Conservation (phyloP, 2,797 vertebrate species). For the Poecilia picta region DNA sequence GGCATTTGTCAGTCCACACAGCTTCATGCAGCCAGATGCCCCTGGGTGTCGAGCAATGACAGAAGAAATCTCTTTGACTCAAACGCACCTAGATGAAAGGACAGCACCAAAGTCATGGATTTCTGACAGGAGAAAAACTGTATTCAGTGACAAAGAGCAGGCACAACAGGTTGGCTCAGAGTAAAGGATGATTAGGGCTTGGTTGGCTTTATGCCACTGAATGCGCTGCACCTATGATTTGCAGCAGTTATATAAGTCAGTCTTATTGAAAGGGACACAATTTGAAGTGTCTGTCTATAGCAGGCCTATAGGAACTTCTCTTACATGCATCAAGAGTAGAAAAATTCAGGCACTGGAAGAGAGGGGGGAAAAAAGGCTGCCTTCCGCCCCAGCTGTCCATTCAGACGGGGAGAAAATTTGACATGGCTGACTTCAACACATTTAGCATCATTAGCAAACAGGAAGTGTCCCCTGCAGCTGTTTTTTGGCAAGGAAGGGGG, state of each 20-base stretch:
- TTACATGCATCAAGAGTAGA: constrained; percentile 30
- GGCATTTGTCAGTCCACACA: constrained; percentile 72
- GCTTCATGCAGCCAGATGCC: constrained; percentile 54
- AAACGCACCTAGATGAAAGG: constrained; percentile 67
- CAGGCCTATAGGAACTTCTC: constrained; percentile 40
- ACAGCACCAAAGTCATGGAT: constrained; percentile 56
- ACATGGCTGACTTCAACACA: constrained; percentile 85
- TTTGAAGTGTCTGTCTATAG: constrained; percentile 46
- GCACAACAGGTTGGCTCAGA: constrained; percentile 71
- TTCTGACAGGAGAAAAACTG: constrained; percentile 56
- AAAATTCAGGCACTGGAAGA: constrained; percentile 28
- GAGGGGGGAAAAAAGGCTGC: constrained; percentile 45
- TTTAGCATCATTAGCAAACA: constrained; percentile 87
- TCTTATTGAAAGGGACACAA: constrained; percentile 50
- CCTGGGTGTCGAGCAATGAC: constrained; percentile 69
- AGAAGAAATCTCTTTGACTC: constrained; percentile 75
- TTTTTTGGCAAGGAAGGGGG: constrained; percentile 65
- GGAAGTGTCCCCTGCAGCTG: constrained; percentile 86
- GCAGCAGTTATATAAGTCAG: constrained; percentile 41
- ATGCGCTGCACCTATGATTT: constrained; percentile 68
- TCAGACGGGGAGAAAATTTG: constrained; percentile 75
- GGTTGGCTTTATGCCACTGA: constrained; percentile 64
- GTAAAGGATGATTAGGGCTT: constrained; percentile 68
- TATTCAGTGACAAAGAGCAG: constrained; percentile 59
- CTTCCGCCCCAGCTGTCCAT: constrained; percentile 75